Evolutionary conservation across 1,140 invertebrate genomes (phyloP), one percentile per base, ranked within the genome.

Genomic region (Zaprionus lachaisei): DNA sequence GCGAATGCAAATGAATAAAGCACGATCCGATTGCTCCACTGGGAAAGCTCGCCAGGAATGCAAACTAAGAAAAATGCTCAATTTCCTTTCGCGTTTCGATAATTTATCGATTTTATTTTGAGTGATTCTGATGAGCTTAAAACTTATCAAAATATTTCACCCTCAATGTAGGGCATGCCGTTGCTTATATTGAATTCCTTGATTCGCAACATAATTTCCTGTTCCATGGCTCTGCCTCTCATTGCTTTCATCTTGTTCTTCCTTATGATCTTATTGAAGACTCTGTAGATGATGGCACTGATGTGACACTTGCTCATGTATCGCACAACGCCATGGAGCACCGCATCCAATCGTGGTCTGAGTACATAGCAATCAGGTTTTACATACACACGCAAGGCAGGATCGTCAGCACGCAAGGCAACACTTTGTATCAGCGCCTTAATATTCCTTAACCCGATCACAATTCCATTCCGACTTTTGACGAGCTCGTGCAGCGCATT

Each of bases 301-400:
- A 93, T 75, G 24, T 92, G 85, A 68, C 81, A 66, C 34, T 80
- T 80, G 5, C 81, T 74, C 24, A 91, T 80, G 57, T 91, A 79
- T 38, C 90, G 80, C 4, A 93, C 79, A 38, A 87, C 81, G 74
- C 94, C 94, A 89, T 91, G 92, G 83, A 71, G 94, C 62, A 72
- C 57, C 66, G 86, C 87, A 63, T 94, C 94, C 24, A 93, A 73
- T 71, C 83, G 73, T 51, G 95, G 95, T 64, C 92, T 92, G 73
- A 95, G 95, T 17, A 95, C 80, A 86, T 95, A 95, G 90, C 94
- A 95, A 77, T 95, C 94, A 1, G 81, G 85, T 56, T 90, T 81
- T 12, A 84, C 81, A 15, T 71, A 2, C 17, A 95, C 41, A 72
- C 95, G 94, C 73, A 95, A 92, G 28, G 92, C 94, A 31, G 90